Base-by-base conservation (phyloP, 2,113 vertebrate species). In the Tauraco erythrolophus region DNA sequence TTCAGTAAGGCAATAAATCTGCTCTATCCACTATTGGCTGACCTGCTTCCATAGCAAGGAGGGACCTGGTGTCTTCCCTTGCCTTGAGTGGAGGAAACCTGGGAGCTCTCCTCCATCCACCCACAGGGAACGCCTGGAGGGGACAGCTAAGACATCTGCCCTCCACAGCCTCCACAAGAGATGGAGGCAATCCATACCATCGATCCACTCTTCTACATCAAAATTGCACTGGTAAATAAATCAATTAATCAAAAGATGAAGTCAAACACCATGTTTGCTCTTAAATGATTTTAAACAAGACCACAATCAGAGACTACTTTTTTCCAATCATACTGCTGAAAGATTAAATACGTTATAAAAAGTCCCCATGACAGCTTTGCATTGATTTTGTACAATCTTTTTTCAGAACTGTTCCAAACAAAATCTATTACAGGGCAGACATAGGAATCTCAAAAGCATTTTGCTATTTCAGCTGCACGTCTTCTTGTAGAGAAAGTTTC, bases 11-110 rank as follows among this genome's bases (percentile, higher is more conserved):
- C 10, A 70, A 41, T 66, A 74, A 65, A 50, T 6, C 19, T 65
- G 31, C 12, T 66, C 27, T 58, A 83, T 46, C 22, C 46, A 65
- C 43, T 51, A 7, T 6, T 15, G 11, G 23, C 19, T 76, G 37
- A 79, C 23, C 14, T 71, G 12, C n/a, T 51, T 46, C 23, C 28
- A 51, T 6, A 17, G 23, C 8, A 46, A 85, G 31, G 27, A 94
- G 24, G 28, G 25, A 68, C 14, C 23, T 70, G 37, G 1, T 21
- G 23, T 18, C 22, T 41, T 88, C 15, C 14, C 9, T 35, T 65
- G 28, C 0, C 0, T 1, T 69, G 53, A 7, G 22, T 68, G 23
- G 30, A 39, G 28, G 27, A 50, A 65, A 19, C 15, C 27, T 69
- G 43, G 48, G n/a, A 93, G 18, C 2, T 81, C 15, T 35, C 23